phyloP scores from a whole-genome alignment of 1,140 invertebrate species.

The Copidosoma floridanum region DNA sequence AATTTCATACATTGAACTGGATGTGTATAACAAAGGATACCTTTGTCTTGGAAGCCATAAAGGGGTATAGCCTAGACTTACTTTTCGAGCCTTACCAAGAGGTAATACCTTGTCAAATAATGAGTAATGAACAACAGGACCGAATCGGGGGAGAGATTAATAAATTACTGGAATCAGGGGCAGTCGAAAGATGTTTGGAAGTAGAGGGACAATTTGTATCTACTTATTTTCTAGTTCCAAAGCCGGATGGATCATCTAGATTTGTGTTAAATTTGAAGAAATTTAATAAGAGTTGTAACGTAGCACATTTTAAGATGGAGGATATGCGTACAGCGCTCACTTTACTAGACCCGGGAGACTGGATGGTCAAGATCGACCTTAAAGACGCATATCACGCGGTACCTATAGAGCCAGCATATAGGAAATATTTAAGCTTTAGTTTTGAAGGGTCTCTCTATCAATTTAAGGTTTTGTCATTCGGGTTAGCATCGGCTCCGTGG shows the following conservation, averaged over 20 bases:
- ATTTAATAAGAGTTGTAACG: not conserved
- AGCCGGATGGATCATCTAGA: not conserved
- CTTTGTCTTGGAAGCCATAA: not conserved
- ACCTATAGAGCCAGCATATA: not conserved
- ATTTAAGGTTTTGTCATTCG: not conserved
- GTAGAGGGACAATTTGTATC: not conserved
- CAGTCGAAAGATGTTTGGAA: not conserved
- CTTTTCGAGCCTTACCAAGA: not conserved
- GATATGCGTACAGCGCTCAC: conserved; percentile 3
- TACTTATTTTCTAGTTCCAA: not conserved
- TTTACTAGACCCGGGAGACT: not conserved
- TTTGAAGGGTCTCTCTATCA: not conserved
- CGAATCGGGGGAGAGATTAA: not conserved
- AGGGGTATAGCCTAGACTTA: not conserved
- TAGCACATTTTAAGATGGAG: conserved; percentile 2
- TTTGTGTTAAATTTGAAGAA: not conserved
- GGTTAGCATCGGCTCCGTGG: not conserved
- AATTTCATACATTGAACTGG: conserved; percentile 6
- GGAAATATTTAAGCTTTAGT: conserved; percentile 2
- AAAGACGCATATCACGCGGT: no score
- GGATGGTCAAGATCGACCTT: not conserved
- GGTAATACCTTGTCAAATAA: not conserved
- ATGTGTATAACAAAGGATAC: conserved; percentile 8
- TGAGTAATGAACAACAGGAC: no score
- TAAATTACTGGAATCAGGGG: not conserved